Base-by-base conservation (phyloP, 2,113 vertebrate genomes). In the Xiphophorus maculatus region DNA sequence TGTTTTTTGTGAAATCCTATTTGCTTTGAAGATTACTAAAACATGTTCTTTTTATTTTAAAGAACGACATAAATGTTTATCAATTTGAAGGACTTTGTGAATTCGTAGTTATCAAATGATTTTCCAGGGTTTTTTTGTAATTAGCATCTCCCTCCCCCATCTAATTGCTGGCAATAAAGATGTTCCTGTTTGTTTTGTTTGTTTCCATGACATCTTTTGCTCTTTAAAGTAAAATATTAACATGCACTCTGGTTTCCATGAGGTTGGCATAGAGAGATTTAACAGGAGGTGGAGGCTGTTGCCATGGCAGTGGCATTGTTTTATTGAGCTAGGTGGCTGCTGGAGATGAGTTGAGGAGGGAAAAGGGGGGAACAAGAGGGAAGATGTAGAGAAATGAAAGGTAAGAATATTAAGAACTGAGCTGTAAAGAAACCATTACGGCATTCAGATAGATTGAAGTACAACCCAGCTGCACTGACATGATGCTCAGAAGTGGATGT, bases 281-380 rank as follows among this genome's bases (percentile, higher is more conserved):
- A 69, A 79, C 86, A 61, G 76, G 83, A 79, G 69, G 87, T 86
- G 85, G 85, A 76, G 27, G 66, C 58, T 85, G 90, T 94, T 91
- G 83, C 80, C 90, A 69, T 58, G 90, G 83, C 61, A 86, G 91
- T 85, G 3, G n/a, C 73, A 88, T 91, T 92, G 91, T 91, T 90
- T 88, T 69, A 84, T 70, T 44, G 86, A 83, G 77, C 61, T 90
- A 91, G 87, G 88, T 85, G 88, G 84, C 83, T 87, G 87, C 79
- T 73, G 27, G 71, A 85, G 76, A 74, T 11, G 44, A 82, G 77
- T 85, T 85, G 84, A 58, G 77, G 51, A 70, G 74, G 72, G 73
- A 71, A 77, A 60, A 54, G 72, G 27, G 81, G 70, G 65, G 51
- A 84, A 80, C 61, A 40, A 78, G 81, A 81, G 87, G 69, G 88